These are phyloP conservation scores for Papilio polytes DNA, from an alignment of 1,140 invertebrate species.

Conservation along the genomic window DNA sequence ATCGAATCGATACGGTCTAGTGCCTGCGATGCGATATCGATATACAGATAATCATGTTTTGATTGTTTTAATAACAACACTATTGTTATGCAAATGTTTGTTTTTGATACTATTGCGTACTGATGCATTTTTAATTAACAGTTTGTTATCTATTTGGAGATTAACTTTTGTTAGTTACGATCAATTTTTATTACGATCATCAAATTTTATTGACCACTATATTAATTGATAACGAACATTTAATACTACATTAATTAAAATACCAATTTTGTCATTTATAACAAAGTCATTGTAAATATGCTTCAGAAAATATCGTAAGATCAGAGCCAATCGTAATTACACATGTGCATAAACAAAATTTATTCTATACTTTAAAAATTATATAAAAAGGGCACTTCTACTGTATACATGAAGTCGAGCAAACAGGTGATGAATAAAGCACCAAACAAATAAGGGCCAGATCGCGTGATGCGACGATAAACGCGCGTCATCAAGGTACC, in stretches of 20 bases:
- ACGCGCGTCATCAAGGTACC: conserved; percentile 44
- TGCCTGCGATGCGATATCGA: conserved; percentile 45
- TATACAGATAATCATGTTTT: conserved; percentile 53
- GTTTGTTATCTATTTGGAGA: neutral
- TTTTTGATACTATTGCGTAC: conserved; percentile 8
- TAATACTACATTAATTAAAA: neutral
- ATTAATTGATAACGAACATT: neutral
- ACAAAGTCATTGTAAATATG: too few species aligned
- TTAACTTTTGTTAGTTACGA: neutral
- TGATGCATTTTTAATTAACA: conserved; percentile 5
- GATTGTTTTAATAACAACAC: conserved; percentile 40
- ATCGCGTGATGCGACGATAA: conserved; percentile 55
- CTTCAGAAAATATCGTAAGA: too few species aligned
- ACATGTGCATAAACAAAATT: neutral
- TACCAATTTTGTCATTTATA: too few species aligned
- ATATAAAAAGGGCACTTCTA: conserved; percentile 26
- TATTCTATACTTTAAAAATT: neutral
- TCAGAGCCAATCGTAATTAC: too few species aligned
- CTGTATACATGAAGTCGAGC: conserved; percentile 35
- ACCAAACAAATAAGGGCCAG: conserved; percentile 65
- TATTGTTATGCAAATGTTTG: conserved; percentile 41
- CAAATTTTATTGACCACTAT: neutral
- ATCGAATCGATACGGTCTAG: conserved; percentile 66
- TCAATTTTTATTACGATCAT: neutral
- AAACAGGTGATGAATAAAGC: conserved; percentile 59